Conservation (phyloP, 2,888 invertebrate species). For the Drosophila pseudotalamancana region DNA sequence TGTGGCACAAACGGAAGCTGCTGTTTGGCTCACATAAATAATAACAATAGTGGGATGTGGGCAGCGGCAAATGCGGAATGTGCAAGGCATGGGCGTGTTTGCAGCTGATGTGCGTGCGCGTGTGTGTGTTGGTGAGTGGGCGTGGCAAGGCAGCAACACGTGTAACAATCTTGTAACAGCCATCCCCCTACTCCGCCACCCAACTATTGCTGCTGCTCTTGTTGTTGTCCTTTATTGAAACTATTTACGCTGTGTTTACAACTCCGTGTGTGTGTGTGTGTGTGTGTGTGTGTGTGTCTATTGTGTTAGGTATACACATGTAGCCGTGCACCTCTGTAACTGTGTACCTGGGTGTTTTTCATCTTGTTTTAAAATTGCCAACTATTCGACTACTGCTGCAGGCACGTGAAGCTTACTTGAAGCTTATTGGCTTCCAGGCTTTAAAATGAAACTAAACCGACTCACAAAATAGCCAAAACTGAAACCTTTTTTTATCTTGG, state of each 20-base stretch:
- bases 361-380: conserved; percentile 59
- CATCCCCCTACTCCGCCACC: background rate
- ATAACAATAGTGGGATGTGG: conserved; percentile 65
- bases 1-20: conserved; percentile 80
- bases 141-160: conserved; percentile 66
- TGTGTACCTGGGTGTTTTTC: conserved; percentile 40
- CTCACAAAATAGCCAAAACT: conserved; percentile 9
- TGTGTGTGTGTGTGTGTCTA: conserved; percentile 29
- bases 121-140: conserved; percentile 27
- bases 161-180: conserved; percentile 58
- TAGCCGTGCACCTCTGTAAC: conserved; percentile 30
- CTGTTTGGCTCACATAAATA: conserved; percentile 80
- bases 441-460: conserved; percentile 3
- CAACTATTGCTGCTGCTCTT: background rate
- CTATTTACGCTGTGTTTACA: conserved; percentile 72
- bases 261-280: background rate
- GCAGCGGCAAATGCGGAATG: conserved; percentile 30
- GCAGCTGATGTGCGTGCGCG: conserved; percentile 1
- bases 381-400: conserved; percentile 32
- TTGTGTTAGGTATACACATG: conserved; percentile 43
- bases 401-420: conserved; percentile 31
- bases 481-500: background rate
- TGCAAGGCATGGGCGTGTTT: background rate
- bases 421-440: conserved; percentile 54
- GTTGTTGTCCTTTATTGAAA: conserved; percentile 62